Percentiles rank a stretch among this genome's conserved stretches.
Evolutionary conservation across 2,797 vertebrate genomes (phyloP).

Genomic region (Euphonia xanthogaster): DNA sequence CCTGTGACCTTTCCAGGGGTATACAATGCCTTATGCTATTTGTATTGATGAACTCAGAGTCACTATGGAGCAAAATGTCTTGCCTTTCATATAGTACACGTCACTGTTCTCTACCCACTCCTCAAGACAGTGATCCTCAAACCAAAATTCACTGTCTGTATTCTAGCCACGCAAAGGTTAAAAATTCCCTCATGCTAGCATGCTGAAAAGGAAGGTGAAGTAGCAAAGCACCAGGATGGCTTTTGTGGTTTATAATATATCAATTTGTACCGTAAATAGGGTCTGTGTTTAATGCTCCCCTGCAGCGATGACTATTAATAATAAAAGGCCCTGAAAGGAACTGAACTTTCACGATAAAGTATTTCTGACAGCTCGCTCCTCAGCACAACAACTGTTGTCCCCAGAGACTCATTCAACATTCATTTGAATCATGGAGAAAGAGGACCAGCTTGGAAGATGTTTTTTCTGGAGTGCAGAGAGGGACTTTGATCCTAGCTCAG

Average conservation of each 20-base stretch:
- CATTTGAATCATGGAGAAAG: slow-evolving; percentile 80
- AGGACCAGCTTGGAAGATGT: slow-evolving; percentile 77
- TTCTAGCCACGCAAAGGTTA: not conserved
- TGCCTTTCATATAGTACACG: not conserved
- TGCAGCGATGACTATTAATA: slow-evolving; percentile 64
- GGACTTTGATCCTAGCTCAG: slow-evolving; percentile 95
- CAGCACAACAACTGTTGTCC: slow-evolving; percentile 79
- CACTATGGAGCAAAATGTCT: not conserved
- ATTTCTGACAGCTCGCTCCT: slow-evolving; percentile 77
- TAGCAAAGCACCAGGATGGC: slow-evolving; percentile 2
- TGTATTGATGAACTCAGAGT: not conserved
- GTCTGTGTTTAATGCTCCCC: slow-evolving; percentile 55
- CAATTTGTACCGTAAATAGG: slow-evolving; percentile 65
- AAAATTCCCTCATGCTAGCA: not conserved
- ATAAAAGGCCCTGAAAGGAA: slow-evolving; percentile 64
- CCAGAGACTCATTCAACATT: slow-evolving; percentile 79
- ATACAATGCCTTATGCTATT: not conserved
- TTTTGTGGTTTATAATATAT: slow-evolving; percentile 57
- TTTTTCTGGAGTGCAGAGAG: slow-evolving; percentile 79
- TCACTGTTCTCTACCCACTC: not conserved
- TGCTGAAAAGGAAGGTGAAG: slow-evolving; percentile 22
- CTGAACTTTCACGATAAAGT: slow-evolving; percentile 67
- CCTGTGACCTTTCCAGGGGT: not conserved
- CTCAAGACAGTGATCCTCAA: not conserved
- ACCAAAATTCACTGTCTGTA: not conserved